A percentile compares a stretch with the other conserved stretches of the same genome.
phyloP scores from a whole-genome alignment of 2,113 vertebrate species.

The Sarotherodon lohbergeri region DNA sequence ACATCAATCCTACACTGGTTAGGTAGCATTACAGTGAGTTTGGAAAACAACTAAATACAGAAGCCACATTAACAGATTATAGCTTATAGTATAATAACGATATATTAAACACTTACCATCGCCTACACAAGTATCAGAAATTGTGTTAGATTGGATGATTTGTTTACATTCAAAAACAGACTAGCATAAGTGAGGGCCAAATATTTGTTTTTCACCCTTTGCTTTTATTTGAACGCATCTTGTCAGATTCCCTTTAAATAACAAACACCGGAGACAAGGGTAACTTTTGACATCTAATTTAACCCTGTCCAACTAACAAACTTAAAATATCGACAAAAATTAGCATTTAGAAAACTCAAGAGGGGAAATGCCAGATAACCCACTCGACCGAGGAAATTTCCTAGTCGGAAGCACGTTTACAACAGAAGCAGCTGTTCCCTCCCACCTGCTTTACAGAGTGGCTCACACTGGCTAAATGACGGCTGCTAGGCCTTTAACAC shows the following conservation, averaged over 20 bases:
- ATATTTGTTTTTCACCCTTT: rapidly evolving
- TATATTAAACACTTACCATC: not conserved
- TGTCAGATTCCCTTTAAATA: not conserved
- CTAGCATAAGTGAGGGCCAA: not conserved
- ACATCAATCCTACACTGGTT: not conserved
- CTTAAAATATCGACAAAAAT: not conserved
- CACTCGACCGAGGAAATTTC: not conserved
- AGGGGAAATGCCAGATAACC: not conserved
- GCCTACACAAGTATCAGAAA: not conserved
- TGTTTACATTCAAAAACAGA: not conserved
- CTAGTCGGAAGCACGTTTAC: slow-evolving; percentile 46
- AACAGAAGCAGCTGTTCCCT: slow-evolving; percentile 58
- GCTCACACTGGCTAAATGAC: slow-evolving; percentile 35
- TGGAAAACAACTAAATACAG: not conserved
- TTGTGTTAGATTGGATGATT: not conserved
- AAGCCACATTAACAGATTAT: not conserved
- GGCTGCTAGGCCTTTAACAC: slow-evolving; percentile 55
- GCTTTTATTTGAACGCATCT: not conserved
- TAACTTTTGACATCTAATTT: not conserved
- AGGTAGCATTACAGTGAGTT: not conserved
- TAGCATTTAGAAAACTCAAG: not conserved
- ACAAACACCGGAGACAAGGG: not conserved
- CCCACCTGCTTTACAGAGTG: slow-evolving; percentile 55
- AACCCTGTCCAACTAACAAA: not conserved
- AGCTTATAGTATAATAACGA: not conserved